These are phyloP conservation scores for Columba livia DNA, from an alignment of 2,113 vertebrate species.

Conservation along the genomic window DNA sequence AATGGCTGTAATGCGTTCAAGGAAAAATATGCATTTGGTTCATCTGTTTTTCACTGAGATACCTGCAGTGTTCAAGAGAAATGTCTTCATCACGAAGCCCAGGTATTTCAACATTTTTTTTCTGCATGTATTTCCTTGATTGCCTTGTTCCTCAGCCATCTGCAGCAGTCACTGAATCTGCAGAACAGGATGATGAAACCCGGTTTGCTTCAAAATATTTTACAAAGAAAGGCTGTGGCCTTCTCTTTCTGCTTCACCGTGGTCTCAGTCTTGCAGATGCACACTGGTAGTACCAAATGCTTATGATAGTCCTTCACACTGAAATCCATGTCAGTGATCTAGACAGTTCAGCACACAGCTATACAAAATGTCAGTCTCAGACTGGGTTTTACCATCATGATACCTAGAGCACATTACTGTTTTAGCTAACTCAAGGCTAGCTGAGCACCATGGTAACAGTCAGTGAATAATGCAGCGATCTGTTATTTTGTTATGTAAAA, in stretches of 20 bases:
- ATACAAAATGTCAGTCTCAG: neutral
- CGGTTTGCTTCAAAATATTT: neutral
- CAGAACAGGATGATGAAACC: neutral
- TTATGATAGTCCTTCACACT: neutral
- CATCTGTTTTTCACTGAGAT: slow-evolving; percentile 13
- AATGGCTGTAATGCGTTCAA: slow-evolving; percentile 32
- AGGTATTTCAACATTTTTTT: slow-evolving; percentile 3
- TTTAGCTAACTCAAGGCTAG: slow-evolving; percentile 1
- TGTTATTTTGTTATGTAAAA: slow-evolving; percentile 47
- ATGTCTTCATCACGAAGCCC: slow-evolving; percentile 4
- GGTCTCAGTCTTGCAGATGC: neutral
- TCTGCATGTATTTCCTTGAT: neutral
- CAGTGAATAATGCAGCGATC: slow-evolving; percentile 2
- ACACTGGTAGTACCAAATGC: neutral
- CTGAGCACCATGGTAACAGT: slow-evolving; percentile 37
- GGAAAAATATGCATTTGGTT: slow-evolving; percentile 20
- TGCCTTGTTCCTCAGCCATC: neutral
- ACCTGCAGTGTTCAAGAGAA: neutral
- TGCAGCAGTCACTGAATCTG: neutral
- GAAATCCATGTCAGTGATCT: neutral
- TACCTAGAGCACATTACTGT: neutral
- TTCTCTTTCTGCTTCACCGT: neutral
- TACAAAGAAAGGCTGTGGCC: neutral
- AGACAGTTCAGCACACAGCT: neutral
- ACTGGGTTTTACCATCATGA: neutral